These are phyloP conservation scores for Sylvilagus bachmani DNA, from an alignment of 2,113 vertebrate genomes.

Conservation along the genomic window DNA sequence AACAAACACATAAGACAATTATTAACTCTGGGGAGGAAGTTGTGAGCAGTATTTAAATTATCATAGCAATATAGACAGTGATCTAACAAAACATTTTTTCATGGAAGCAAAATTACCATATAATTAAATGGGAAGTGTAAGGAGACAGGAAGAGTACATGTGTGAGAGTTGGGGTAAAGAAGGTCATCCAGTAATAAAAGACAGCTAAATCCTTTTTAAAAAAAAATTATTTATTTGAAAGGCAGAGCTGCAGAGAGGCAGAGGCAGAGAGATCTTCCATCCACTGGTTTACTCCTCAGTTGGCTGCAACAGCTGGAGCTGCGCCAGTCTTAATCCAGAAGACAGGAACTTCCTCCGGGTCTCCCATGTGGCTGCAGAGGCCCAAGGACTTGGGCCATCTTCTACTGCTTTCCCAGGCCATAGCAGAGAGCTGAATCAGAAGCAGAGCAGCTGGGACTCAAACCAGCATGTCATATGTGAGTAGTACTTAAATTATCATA, in stretches of 20 bases:
- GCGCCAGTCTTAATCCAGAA: too few relatives aligned
- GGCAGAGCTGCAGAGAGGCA: too few relatives aligned
- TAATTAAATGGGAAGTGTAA: background rate
- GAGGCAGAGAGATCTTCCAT: too few relatives aligned
- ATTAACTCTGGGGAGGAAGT: background rate
- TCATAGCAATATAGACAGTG: background rate
- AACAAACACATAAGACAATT: background rate
- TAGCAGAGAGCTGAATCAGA: too few relatives aligned
- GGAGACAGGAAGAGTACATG: background rate
- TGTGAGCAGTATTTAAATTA: background rate
- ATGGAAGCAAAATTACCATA: background rate
- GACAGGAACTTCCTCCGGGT: too few relatives aligned
- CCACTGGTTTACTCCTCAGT: too few relatives aligned
- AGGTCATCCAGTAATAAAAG: background rate
- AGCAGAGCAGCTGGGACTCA: too few relatives aligned
- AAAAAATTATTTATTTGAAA: too few relatives aligned
- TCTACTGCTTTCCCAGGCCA: too few relatives aligned
- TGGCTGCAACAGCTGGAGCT: too few relatives aligned
- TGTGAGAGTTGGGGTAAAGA: background rate
- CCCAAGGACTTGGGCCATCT: too few relatives aligned
- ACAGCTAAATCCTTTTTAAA: background rate
- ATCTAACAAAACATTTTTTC: constrained; percentile 9
- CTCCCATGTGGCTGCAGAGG: too few relatives aligned
- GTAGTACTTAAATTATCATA: background rate
- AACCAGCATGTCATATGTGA: background rate